Percentiles rank a stretch among this genome's conserved stretches.
Conservation (phyloP, 2,797 vertebrate genomes). For the Pagetopsis macropterus region DNA sequence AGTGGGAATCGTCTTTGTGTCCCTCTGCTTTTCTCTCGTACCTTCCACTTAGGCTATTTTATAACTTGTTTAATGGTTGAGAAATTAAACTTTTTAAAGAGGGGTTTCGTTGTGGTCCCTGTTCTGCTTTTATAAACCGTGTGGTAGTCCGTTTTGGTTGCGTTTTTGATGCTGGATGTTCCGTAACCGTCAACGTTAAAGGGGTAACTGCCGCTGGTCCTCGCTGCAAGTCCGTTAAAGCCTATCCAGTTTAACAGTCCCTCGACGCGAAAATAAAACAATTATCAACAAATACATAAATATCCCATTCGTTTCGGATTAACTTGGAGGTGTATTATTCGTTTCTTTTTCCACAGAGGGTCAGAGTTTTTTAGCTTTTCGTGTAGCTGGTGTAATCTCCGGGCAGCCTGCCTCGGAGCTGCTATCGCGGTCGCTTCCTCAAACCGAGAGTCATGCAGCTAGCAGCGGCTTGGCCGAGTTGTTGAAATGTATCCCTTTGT, state of each 20-base stretch:
- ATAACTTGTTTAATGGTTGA: constrained; percentile 55
- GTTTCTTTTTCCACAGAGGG: constrained; percentile 36
- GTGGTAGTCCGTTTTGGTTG: constrained; percentile 21
- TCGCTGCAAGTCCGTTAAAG: constrained; percentile 79
- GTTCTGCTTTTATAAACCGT: constrained; percentile 14
- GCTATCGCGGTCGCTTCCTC: constrained; percentile 89
- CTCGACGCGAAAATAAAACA: constrained; percentile 76
- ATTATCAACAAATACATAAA: constrained; percentile 72
- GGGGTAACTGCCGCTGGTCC: constrained; percentile 75
- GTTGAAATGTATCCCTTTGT: constrained; percentile 99
- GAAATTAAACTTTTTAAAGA: constrained; percentile 57
- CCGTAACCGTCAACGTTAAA: constrained; percentile 59
- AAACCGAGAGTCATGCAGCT: constrained; percentile 79
- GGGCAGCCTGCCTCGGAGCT: constrained; percentile 56
- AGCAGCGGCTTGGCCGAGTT: constrained; percentile 89
- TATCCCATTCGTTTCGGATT: constrained; percentile 57
- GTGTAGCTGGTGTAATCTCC: constrained; percentile 20
- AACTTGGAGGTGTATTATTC: constrained; percentile 51
- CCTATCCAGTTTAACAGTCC: constrained; percentile 70
- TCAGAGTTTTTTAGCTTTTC: constrained; percentile 58
- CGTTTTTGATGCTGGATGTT: constrained; percentile 56
- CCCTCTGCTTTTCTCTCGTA: constrained; percentile 56
- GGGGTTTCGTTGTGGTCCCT: constrained; percentile 2
- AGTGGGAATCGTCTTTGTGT: constrained; percentile 85
- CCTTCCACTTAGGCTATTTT: constrained; percentile 57